Conservation (phyloP, 2,113 vertebrate genomes). For the Eurypyga helias region DNA sequence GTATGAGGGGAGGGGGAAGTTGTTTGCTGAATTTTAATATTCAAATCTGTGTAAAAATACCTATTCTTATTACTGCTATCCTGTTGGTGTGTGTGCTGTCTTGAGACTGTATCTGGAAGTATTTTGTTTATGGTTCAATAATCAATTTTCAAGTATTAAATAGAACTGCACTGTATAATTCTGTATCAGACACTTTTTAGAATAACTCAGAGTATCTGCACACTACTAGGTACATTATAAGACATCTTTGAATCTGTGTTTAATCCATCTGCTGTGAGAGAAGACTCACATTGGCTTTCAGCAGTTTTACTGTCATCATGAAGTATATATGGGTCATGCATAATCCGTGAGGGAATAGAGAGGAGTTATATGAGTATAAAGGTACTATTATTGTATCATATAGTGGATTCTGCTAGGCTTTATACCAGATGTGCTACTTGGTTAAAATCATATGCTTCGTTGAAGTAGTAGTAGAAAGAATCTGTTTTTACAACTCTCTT, state of each 20-base stretch:
- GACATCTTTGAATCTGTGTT: not conserved
- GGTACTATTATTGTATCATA: not conserved
- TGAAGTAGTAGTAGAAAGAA: not conserved
- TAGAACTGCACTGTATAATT: not conserved
- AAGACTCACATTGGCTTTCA: not conserved
- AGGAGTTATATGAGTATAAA: not conserved
- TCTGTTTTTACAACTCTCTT: not conserved
- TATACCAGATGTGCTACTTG: not conserved
- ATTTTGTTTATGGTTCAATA: not conserved
- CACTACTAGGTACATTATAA: not conserved
- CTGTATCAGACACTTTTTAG: not conserved
- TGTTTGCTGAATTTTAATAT: not conserved
- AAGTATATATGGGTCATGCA: not conserved
- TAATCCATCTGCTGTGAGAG: not conserved
- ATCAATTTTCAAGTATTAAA: not conserved
- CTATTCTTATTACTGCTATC: not conserved
- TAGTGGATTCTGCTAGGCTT: not conserved
- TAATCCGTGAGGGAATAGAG: not conserved
- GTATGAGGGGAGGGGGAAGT: accelerated
- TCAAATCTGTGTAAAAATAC: not conserved
- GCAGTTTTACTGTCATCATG: not conserved
- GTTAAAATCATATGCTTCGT: not conserved
- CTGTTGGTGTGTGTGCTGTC: not conserved
- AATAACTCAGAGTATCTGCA: not conserved
- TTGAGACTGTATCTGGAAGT: not conserved